phyloP scores from a whole-genome alignment of 2,113 vertebrate species.

The Apodemus speciosus region DNA sequence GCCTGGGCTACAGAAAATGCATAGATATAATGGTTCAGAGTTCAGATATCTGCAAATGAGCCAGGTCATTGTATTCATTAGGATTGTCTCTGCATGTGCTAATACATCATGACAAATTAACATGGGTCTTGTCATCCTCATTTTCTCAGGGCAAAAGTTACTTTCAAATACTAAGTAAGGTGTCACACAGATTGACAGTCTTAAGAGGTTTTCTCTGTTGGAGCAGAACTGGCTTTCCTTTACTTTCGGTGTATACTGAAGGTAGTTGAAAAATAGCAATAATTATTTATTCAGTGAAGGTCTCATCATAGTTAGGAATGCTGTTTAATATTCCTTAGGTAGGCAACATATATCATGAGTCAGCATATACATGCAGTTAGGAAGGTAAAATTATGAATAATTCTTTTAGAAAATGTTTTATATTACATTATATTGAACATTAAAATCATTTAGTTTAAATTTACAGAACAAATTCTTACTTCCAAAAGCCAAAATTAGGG shows the following conservation, averaged over 20 bases:
- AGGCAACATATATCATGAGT: background rate
- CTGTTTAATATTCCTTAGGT: background rate
- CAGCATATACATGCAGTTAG: background rate
- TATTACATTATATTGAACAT: background rate
- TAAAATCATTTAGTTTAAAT: background rate
- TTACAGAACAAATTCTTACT: background rate
- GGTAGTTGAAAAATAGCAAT: background rate
- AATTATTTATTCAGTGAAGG: conserved; percentile 13
- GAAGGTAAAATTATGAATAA: conserved; percentile 22
- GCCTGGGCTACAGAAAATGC: background rate
- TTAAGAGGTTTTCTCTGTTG: background rate
- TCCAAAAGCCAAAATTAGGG: background rate
- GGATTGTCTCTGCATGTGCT: background rate
- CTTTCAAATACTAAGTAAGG: conserved; percentile 44
- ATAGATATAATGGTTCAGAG: background rate
- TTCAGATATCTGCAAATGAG: background rate
- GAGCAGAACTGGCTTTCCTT: conserved; percentile 8
- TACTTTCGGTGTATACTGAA: background rate
- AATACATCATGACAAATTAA: conserved; percentile 56
- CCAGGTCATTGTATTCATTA: conserved; percentile 51
- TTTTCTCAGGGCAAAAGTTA: background rate
- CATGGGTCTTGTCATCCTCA: background rate
- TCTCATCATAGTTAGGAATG: background rate
- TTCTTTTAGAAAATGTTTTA: conserved; percentile 27
- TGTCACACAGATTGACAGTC: conserved; percentile 27